A percentile compares a stretch with the other conserved stretches of the same genome.
Evolutionary conservation across 2,888 invertebrate species (phyloP).

Genomic region (Elmis aenea): DNA sequence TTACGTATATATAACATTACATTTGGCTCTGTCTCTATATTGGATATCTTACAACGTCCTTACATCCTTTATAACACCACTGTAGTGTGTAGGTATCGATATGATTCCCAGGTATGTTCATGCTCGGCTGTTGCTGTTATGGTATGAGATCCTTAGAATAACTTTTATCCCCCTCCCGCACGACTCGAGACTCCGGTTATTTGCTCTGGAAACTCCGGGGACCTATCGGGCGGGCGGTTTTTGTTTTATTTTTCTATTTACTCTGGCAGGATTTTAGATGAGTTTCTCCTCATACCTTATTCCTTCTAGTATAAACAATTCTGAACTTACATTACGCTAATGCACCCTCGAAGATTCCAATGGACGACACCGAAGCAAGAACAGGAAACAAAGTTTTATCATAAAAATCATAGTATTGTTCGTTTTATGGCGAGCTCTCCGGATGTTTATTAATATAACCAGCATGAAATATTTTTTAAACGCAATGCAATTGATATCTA

Average conservation of each 20-base stretch:
- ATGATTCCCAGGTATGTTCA: slow-evolving; percentile 29
- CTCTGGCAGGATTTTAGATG: slow-evolving; percentile 37
- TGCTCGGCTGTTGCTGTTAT: slow-evolving; percentile 29
- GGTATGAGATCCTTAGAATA: slow-evolving; percentile 33
- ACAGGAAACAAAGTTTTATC: too few relatives aligned
- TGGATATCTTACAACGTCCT: too few relatives aligned
- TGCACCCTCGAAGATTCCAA: too few relatives aligned
- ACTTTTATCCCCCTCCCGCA: slow-evolving; percentile 23
- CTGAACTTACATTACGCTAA: too few relatives aligned
- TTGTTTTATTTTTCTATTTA: slow-evolving; percentile 43
- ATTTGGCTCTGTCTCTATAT: slow-evolving; percentile 32
- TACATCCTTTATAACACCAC: slow-evolving; percentile 16
- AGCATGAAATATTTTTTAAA: too few relatives aligned
- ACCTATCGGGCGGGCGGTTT: slow-evolving; percentile 34
- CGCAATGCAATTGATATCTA: too few relatives aligned
- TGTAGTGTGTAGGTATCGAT: slow-evolving; percentile 29
- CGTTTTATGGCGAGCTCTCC: too few relatives aligned
- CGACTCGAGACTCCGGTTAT: slow-evolving; percentile 28
- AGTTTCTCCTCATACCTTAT: slow-evolving; percentile 19
- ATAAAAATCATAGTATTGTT: too few relatives aligned
- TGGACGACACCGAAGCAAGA: too few relatives aligned
- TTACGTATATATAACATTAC: slow-evolving; percentile 39
- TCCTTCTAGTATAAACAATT: too few relatives aligned
- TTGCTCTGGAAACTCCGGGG: slow-evolving; percentile 33
- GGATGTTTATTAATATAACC: too few relatives aligned